These are phyloP conservation scores for Lepus townsendii DNA, from an alignment of 2,797 vertebrate genomes.

Conservation along the genomic window DNA sequence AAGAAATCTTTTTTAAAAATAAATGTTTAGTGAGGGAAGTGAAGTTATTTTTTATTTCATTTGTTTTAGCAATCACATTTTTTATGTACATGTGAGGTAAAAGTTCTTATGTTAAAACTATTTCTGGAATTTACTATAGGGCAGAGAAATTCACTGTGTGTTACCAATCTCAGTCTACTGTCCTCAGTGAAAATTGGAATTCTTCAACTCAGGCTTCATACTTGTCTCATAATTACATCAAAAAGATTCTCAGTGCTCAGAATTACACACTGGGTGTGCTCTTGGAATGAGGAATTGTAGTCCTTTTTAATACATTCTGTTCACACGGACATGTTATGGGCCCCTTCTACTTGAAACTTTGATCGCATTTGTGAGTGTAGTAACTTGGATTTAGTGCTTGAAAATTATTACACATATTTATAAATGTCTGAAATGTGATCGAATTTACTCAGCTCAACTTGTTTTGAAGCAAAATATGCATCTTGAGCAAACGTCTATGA, in stretches of 20 bases:
- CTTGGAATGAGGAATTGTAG: background rate
- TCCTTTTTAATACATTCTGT: background rate
- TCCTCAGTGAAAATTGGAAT: slow-evolving; percentile 23
- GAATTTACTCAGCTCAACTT: slow-evolving; percentile 8
- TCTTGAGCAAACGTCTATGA: slow-evolving; percentile 40
- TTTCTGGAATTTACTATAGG: slow-evolving; percentile 24
- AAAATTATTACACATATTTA: slow-evolving; percentile 55
- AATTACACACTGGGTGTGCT: background rate
- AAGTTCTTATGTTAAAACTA: background rate
- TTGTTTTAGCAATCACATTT: background rate
- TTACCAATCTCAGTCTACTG: background rate
- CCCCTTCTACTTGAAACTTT: background rate
- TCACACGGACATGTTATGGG: background rate
- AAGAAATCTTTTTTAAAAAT: background rate
- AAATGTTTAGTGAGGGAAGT: background rate
- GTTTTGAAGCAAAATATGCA: slow-evolving; percentile 55
- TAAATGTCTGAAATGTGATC: slow-evolving; percentile 55
- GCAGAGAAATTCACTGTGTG: background rate
- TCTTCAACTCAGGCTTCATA: background rate
- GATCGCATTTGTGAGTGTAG: background rate
- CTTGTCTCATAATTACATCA: slow-evolving; percentile 10
- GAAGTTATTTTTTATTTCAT: background rate
- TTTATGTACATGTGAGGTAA: background rate
- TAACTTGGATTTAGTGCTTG: slow-evolving; percentile 49
- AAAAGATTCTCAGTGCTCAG: slow-evolving; percentile 2